These are phyloP conservation scores for Buphagus erythrorhynchus DNA, from an alignment of 2,797 vertebrate genomes.

Conservation along the genomic window DNA sequence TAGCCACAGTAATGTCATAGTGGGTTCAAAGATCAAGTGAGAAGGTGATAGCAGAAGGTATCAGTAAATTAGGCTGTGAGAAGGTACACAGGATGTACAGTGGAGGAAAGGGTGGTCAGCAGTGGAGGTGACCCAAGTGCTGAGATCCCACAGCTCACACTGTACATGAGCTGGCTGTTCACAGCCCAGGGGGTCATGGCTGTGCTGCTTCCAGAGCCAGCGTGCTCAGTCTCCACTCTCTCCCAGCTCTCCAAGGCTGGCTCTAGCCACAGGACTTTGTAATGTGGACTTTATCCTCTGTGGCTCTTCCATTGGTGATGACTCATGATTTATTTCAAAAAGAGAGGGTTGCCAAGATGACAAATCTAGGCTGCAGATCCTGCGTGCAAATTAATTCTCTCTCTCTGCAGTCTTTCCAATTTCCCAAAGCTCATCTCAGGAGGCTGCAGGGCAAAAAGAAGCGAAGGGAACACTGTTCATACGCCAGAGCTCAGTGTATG, in stretches of 20 bases:
- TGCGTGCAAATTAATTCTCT: neutral
- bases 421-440: neutral
- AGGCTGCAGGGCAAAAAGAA: neutral
- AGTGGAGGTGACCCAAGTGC: rapidly evolving
- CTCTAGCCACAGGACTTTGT: neutral
- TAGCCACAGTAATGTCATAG: neutral
- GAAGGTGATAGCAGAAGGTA: neutral
- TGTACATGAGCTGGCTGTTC: neutral
- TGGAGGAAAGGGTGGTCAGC: neutral
- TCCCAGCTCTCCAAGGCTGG: rapidly evolving
- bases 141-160: neutral
- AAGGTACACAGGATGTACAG: neutral
- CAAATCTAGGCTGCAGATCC: neutral
- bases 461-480: neutral
- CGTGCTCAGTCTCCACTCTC: neutral
- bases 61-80: neutral
- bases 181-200: neutral
- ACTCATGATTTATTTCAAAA: neutral
- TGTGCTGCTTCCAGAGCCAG: neutral
- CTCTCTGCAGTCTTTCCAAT: neutral
- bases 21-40: neutral
- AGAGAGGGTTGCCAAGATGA: neutral
- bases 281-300: neutral
- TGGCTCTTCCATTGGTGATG: neutral
- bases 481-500: neutral